A percentile compares a stretch with the other conserved stretches of the same genome.
phyloP scores from a whole-genome alignment of 2,888 invertebrate species.

The Quadriops clusia region DNA sequence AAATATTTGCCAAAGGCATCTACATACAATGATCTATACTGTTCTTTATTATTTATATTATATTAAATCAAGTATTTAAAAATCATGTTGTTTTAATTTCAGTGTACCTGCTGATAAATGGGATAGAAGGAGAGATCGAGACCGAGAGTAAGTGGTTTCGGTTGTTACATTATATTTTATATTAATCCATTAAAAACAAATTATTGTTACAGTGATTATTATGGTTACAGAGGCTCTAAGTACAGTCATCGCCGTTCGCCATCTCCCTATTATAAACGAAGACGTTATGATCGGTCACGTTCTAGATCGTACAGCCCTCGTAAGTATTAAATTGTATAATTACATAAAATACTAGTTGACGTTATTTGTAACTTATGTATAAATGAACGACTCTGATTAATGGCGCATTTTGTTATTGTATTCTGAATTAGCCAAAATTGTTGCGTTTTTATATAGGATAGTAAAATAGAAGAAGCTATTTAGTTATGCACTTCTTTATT shows the following conservation, averaged over 20 bases:
- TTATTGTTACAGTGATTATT: slow-evolving; percentile 34
- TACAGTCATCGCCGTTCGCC: slow-evolving; percentile 54
- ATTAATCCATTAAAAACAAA: not conserved
- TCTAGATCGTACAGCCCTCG: slow-evolving; percentile 69
- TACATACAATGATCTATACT: slow-evolving; percentile 17
- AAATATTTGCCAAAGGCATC: slow-evolving; percentile 25
- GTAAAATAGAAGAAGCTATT: slow-evolving; percentile 4
- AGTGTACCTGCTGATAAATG: slow-evolving; percentile 32
- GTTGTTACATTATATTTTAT: slow-evolving; percentile 1
- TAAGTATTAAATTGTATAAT: slow-evolving; percentile 43
- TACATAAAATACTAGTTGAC: not conserved
- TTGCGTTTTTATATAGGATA: slow-evolving; percentile 4
- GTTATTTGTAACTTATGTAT: not conserved
- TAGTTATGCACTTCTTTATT: slow-evolving; percentile 9
- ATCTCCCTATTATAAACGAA: slow-evolving; percentile 58
- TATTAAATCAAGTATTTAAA: slow-evolving; percentile 14
- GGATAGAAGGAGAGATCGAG: slow-evolving; percentile 37
- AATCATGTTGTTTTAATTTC: slow-evolving; percentile 8
- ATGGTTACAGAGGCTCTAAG: slow-evolving; percentile 41
- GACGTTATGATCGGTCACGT: slow-evolving; percentile 63
- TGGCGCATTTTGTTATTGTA: not conserved
- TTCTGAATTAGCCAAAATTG: slow-evolving; percentile 4
- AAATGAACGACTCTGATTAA: not conserved
- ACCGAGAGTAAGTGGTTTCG: slow-evolving; percentile 45
- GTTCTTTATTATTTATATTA: slow-evolving; percentile 2